Conservation (phyloP, 1,140 invertebrate genomes). For the Tigriopus japonicus region DNA sequence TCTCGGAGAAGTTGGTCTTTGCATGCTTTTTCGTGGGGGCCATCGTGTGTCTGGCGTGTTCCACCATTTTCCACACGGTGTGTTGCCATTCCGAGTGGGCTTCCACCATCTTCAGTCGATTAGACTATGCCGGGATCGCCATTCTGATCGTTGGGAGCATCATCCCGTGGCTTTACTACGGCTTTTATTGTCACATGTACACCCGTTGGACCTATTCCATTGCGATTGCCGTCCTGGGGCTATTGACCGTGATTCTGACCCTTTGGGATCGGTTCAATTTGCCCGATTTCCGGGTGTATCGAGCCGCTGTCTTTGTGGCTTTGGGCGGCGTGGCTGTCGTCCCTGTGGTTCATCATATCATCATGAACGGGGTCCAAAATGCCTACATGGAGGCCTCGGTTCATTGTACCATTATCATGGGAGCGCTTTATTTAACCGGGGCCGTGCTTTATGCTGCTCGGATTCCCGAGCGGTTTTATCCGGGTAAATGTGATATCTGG, state of each 20-base stretch:
- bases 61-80: constrained; percentile 90
- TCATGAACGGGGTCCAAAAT: constrained; percentile 68
- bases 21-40: constrained; percentile 15
- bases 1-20: constrained; percentile 15
- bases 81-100: constrained; percentile 93
- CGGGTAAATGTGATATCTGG: constrained; percentile 43
- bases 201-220: constrained; percentile 71
- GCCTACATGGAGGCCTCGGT: constrained; percentile 71
- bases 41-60: constrained; percentile 49
- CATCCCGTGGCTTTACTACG: constrained; percentile 44
- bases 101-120: constrained; percentile 42
- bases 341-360: constrained; percentile 73
- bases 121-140: constrained; percentile 42
- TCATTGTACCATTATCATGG: constrained; percentile 46
- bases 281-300: constrained; percentile 65
- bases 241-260: constrained; percentile 83
- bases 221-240: constrained; percentile 74
- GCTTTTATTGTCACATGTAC: constrained; percentile 46
- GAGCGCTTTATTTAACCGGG: constrained; percentile 35
- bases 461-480: constrained; percentile 40
- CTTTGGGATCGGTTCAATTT: constrained; percentile 94
- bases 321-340: constrained; percentile 88
- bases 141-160: constrained; percentile 41
- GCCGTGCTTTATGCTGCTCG: constrained; percentile 37
- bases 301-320: constrained; percentile 78